Conservation (phyloP, 1,140 invertebrate genomes). For the Drosophila navojoa region DNA sequence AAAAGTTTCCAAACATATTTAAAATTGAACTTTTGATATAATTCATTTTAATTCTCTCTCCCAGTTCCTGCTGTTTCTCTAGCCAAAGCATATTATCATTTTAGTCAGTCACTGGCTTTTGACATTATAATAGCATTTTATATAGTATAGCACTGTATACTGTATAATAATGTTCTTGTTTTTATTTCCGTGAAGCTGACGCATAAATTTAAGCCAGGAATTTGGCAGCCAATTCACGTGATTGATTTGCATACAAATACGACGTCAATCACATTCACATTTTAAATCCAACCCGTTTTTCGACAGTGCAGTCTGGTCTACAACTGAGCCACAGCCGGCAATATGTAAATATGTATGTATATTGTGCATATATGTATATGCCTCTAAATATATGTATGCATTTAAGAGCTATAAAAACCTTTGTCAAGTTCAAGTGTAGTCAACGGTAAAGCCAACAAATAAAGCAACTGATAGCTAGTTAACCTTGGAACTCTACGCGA, state of each 20-base stretch:
- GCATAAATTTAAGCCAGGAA: slow-evolving; percentile 43
- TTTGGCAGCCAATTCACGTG: slow-evolving; percentile 62
- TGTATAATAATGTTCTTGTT: background rate
- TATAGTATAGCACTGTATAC: background rate
- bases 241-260: slow-evolving; percentile 60
- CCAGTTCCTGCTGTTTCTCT: too few relatives aligned
- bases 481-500: slow-evolving; percentile 61
- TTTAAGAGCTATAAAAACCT: slow-evolving; percentile 4
- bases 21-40: too few relatives aligned
- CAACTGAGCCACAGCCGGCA: slow-evolving; percentile 7
- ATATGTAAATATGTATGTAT: slow-evolving; percentile 1
- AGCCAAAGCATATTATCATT: too few relatives aligned
- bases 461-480: slow-evolving; percentile 43
- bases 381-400: background rate
- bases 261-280: background rate
- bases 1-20: too few relatives aligned
- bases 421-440: slow-evolving; percentile 66
- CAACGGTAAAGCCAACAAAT: slow-evolving; percentile 57
- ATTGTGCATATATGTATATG: background rate
- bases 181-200: slow-evolving; percentile 51
- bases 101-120: background rate
- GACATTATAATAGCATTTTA: background rate
- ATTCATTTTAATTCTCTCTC: too few relatives aligned
- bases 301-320: slow-evolving; percentile 3
- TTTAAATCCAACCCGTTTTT: background rate